These are phyloP conservation scores for Austrofundulus limnaeus DNA, from an alignment of 2,113 vertebrate species.

Conservation along the genomic window DNA sequence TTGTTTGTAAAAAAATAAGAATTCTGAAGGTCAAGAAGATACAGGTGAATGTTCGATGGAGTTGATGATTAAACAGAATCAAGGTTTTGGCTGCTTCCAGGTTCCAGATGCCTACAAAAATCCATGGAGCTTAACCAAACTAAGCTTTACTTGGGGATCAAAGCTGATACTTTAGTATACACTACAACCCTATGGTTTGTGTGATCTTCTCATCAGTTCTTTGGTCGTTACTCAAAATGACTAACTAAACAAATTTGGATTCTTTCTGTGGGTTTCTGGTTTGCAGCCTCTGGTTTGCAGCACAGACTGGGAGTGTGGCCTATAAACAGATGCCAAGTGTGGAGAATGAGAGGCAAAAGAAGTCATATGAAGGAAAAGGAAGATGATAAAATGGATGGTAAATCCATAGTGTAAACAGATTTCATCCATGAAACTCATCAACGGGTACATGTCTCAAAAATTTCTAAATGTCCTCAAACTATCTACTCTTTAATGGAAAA, in stretches of 20 bases:
- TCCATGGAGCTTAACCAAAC: conserved; percentile 15
- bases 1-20: no score
- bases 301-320: background rate
- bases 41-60: no score
- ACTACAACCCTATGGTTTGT: conserved; percentile 16
- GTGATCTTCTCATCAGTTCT: conserved; percentile 25
- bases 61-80: background rate
- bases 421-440: no score
- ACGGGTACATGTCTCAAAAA: no score
- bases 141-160: conserved; percentile 15
- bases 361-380: background rate
- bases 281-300: background rate
- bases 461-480: no score
- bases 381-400: no score
- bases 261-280: background rate
- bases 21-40: no score
- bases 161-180: conserved; percentile 16
- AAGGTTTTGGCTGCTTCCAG: background rate
- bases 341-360: background rate
- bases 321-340: background rate
- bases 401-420: no score
- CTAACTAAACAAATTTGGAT: conserved; percentile 1
- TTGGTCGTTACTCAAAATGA: conserved; percentile 5
- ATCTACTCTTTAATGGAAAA: no score
- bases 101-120: background rate